phyloP scores from a whole-genome alignment of 2,888 invertebrate species.

The Polylopha cassiicola region DNA sequence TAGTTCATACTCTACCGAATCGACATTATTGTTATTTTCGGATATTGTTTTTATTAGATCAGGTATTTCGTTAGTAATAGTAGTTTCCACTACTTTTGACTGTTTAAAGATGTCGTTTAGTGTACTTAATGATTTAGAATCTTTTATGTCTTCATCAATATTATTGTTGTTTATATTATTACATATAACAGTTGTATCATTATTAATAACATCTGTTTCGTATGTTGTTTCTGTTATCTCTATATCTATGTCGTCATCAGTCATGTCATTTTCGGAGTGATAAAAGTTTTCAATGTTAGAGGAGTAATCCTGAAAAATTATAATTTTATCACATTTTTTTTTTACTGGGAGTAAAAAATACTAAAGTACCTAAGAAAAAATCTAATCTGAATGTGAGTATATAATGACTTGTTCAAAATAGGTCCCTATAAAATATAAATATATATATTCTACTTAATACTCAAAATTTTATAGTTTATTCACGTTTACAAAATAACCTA shows the following conservation, averaged over 20 bases:
- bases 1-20: slow-evolving; percentile 42
- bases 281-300: slow-evolving; percentile 67
- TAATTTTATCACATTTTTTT: slow-evolving; percentile 11
- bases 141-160: slow-evolving; percentile 39
- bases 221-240: slow-evolving; percentile 54
- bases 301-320: slow-evolving; percentile 61
- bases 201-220: slow-evolving; percentile 43
- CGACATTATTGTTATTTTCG: slow-evolving; percentile 58
- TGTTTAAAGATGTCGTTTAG: slow-evolving; percentile 31
- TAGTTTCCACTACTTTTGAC: slow-evolving; percentile 38
- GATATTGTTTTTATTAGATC: slow-evolving; percentile 64
- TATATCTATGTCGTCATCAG: slow-evolving; percentile 68
- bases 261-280: slow-evolving; percentile 74
- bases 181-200: slow-evolving; percentile 35
- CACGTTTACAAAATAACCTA: too few relatives aligned
- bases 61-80: slow-evolving; percentile 54
- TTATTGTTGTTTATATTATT: slow-evolving; percentile 64
- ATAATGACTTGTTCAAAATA: too few relatives aligned
- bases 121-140: slow-evolving; percentile 29
- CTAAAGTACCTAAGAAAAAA: too few relatives aligned
- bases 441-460: too few relatives aligned
- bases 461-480: too few relatives aligned
- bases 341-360: too few relatives aligned
- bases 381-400: too few relatives aligned
- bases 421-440: too few relatives aligned